phyloP scores from a whole-genome alignment of 1,140 invertebrate genomes.

The Hylaeus anthracinus region DNA sequence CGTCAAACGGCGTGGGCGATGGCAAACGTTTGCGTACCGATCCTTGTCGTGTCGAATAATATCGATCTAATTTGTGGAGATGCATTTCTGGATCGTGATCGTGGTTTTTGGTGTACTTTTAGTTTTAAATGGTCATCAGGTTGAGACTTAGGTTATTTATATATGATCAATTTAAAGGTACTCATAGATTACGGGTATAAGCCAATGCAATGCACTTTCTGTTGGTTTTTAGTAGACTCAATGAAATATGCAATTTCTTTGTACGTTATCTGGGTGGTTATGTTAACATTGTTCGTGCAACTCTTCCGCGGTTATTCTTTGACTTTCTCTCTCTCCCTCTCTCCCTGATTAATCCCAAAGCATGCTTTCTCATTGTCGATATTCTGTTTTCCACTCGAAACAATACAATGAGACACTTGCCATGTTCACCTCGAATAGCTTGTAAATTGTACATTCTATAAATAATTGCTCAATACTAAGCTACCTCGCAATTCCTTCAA shows the following conservation, averaged over 20 bases:
- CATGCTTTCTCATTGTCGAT: conserved; percentile 36
- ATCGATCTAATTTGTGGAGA: not conserved
- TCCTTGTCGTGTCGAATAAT: not conserved
- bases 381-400: not conserved
- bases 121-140: too few relatives aligned
- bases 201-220: not conserved
- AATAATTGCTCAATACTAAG: too few relatives aligned
- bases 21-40: not conserved
- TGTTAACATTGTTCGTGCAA: not conserved
- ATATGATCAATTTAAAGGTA: too few relatives aligned
- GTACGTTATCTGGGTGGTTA: conserved; percentile 2
- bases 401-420: too few relatives aligned
- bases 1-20: not conserved
- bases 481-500: too few relatives aligned
- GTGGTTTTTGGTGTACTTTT: too few relatives aligned
- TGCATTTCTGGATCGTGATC: not conserved
- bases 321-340: conserved; percentile 48
- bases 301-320: conserved; percentile 20
- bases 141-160: too few relatives aligned
- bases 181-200: too few relatives aligned
- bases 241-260: not conserved
- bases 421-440: too few relatives aligned
- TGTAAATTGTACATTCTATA: too few relatives aligned
- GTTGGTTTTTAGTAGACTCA: not conserved
- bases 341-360: conserved; percentile 32